These are phyloP conservation scores for Nasonia longicornis DNA, from an alignment of 1,140 invertebrate species.

Conservation along the genomic window DNA sequence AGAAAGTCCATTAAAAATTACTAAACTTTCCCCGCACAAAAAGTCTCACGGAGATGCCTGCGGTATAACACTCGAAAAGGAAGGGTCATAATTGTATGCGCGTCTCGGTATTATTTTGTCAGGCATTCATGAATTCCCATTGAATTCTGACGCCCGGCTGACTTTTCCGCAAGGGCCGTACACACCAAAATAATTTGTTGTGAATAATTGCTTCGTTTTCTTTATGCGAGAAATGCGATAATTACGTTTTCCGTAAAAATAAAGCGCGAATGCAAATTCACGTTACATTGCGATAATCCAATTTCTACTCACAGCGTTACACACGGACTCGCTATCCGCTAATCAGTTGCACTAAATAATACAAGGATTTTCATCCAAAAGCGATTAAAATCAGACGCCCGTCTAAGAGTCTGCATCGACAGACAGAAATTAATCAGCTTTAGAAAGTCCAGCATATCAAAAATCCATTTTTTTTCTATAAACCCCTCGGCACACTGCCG, in stretches of 20 bases:
- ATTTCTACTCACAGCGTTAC: too few species aligned
- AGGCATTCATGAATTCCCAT: background rate
- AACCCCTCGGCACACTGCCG: background rate
- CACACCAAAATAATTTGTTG: too few species aligned
- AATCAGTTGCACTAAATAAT: too few species aligned
- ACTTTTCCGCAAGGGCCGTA: too few species aligned
- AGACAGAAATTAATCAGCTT: constrained; percentile 4
- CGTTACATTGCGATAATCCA: too few species aligned
- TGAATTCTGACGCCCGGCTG: background rate
- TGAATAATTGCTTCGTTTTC: too few species aligned
- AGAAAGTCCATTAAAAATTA: constrained; percentile 43
- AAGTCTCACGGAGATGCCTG: background rate
- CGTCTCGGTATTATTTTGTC: background rate
- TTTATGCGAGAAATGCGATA: too few species aligned
- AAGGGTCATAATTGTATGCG: constrained; percentile 16
- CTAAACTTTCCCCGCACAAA: constrained; percentile 20
- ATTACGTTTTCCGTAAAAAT: too few species aligned
- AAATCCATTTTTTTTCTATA: background rate
- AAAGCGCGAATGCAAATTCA: too few species aligned
- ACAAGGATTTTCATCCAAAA: background rate
- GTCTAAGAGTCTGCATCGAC: background rate
- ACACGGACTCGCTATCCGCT: too few species aligned
- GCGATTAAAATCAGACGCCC: background rate
- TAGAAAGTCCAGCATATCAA: background rate
- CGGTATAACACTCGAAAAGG: background rate